Base-by-base conservation (phyloP, 2,888 invertebrate species). In the Drosophila cyrtoloma region DNA sequence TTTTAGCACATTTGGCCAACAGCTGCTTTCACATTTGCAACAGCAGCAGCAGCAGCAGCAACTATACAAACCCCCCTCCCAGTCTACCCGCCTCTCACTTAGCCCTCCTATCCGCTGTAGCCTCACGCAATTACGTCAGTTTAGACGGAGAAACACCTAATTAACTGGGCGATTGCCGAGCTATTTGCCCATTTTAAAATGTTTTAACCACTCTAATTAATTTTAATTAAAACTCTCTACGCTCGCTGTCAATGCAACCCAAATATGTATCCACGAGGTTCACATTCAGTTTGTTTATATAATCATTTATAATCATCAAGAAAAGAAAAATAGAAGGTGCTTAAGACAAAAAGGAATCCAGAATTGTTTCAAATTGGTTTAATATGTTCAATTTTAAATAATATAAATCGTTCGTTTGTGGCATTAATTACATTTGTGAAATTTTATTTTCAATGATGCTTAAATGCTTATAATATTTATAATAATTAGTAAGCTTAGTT, bases 1-100 rank as follows among this genome's bases (percentile, higher is more conserved):
- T 86, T 86, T 86, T 86, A 83, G 79, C 86, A 85, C 86, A 79
- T 86, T 86, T 83, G 77, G 79, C 83, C 83, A 85, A 83, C 83
- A 79, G 87, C 85, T 83, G 82, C 86, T 85, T 87, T 86, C 85
- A 79, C 87, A 81, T 85, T 85, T 76, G 77, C 66, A 66, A 62
- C 74, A 74, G 53, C 65, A 52, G 56, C 77, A 75, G 4, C 28
- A 37, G 42, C 42, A 47, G 7, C 47, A 44, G n/a, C 53, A 55
- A 63, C 77, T 63, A 71, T 71, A 63, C 59, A 30, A 30, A 53
- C 32, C 47, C 60, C 56, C 22, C 3, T 5, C 4, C 7, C n/a
- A 28, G 14, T 14, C 19, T 37, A 5, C 3, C 44, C 28, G 6
- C 32, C n/a, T 5, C 26, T 5, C 47, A 16, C 16, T 26, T 5